Percentiles rank a stretch among this genome's conserved stretches.
phyloP scores from a whole-genome alignment of 2,888 invertebrate genomes.

The Andrena marginata region DNA sequence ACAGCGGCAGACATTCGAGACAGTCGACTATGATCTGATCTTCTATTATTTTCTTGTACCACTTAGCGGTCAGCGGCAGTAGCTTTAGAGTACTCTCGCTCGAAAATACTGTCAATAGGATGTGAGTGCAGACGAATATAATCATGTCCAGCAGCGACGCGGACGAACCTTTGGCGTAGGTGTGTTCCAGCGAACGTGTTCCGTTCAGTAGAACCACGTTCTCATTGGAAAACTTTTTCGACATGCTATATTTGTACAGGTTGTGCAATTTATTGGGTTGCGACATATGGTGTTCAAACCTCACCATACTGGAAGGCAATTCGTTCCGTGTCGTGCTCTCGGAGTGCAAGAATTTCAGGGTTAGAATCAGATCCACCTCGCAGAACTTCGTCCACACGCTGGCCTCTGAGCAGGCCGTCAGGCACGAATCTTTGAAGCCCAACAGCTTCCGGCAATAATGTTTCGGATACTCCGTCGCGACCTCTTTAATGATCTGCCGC shows the following conservation, averaged over 20 bases:
- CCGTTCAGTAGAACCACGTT: conserved; percentile 80
- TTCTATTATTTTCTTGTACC: conserved; percentile 86
- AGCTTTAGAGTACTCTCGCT: conserved; percentile 75
- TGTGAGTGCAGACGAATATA: conserved; percentile 90
- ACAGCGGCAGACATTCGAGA: conserved; percentile 78
- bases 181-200: conserved; percentile 86
- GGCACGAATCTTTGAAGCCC: conserved; percentile 92
- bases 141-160: conserved; percentile 94
- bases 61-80: conserved; percentile 88
- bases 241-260: conserved; percentile 87
- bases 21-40: conserved; percentile 77
- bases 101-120: conserved; percentile 86
- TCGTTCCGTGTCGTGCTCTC: conserved; percentile 74
- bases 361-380: conserved; percentile 91
- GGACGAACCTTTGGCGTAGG: conserved; percentile 93
- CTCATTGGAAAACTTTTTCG: conserved; percentile 85
- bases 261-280: conserved; percentile 95
- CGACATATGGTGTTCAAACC: conserved; percentile 94
- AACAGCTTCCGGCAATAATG: conserved; percentile 87
- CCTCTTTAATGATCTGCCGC: conserved; percentile 87
- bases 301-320: conserved; percentile 90
- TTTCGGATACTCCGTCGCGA: conserved; percentile 74
- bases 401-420: conserved; percentile 93
- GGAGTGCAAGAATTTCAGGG: conserved; percentile 86
- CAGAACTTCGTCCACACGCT: conserved; percentile 97